Evolutionary conservation across 2,113 vertebrate species (phyloP).

Genomic region (Tetrax tetrax): DNA sequence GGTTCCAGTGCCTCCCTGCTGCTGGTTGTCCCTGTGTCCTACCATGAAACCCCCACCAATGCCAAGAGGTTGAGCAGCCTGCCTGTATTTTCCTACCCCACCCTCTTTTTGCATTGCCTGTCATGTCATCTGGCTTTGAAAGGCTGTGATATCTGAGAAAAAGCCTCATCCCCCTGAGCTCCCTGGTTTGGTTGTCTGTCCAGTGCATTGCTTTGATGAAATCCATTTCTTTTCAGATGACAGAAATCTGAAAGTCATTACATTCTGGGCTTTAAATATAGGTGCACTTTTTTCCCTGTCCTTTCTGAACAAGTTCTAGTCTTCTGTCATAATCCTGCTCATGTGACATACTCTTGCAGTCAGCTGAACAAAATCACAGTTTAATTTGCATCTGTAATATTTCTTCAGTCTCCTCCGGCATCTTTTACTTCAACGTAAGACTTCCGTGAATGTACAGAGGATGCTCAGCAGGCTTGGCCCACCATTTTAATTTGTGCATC

Average conservation of each 20-base stretch:
- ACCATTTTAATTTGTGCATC: background rate
- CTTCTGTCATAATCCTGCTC: background rate
- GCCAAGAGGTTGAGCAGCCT: background rate
- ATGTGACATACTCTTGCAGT: background rate
- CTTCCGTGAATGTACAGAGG: background rate
- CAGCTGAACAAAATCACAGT: background rate
- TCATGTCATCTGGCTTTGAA: background rate
- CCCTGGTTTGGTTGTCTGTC: background rate
- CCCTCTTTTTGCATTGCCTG: background rate
- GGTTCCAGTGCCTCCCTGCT: background rate
- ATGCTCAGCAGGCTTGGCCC: background rate
- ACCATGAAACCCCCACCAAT: rapidly evolving
- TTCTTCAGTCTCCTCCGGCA: background rate
- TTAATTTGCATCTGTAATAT: background rate
- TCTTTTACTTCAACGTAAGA: background rate
- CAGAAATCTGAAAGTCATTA: background rate
- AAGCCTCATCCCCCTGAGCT: background rate
- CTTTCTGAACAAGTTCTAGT: background rate
- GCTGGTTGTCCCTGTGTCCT: background rate
- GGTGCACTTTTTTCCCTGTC: background rate
- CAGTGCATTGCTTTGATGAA: background rate
- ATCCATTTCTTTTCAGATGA: background rate
- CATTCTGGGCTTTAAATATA: background rate
- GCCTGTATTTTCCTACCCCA: background rate
- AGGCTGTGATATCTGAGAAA: background rate